phyloP scores from a whole-genome alignment of 1,140 invertebrate species.

The Dendroctonus ponderosae region DNA sequence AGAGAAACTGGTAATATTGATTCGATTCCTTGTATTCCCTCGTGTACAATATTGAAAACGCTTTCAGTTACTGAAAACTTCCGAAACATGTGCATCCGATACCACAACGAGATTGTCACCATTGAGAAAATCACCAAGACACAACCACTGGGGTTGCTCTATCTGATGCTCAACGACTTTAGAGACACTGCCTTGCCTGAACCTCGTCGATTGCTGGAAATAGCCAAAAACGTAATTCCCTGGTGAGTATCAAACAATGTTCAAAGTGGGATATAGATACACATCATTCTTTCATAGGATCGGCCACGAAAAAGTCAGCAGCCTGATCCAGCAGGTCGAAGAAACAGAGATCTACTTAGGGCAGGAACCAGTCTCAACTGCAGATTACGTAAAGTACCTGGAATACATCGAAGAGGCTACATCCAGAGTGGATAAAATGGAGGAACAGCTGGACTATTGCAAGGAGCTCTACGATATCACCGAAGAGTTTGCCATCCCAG shows the following conservation, averaged over 20 bases:
- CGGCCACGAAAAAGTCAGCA: constrained; percentile 61
- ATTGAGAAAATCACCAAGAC: constrained; percentile 60
- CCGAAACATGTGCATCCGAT: constrained; percentile 59
- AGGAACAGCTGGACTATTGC: constrained; percentile 63
- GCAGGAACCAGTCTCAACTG: constrained; percentile 60
- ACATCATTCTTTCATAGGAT: constrained; percentile 49
- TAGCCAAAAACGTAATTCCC: constrained; percentile 58
- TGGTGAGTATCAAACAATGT: constrained; percentile 46
- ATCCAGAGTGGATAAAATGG: constrained; percentile 61
- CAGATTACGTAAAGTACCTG: constrained; percentile 67
- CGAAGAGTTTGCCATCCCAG: constrained; percentile 66
- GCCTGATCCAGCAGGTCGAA: constrained; percentile 59
- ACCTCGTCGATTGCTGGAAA: constrained; percentile 63
- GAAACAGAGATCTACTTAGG: constrained; percentile 63
- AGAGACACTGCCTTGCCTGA: constrained; percentile 68
- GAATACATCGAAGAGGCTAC: constrained; percentile 66
- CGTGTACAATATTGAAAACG: neutral
- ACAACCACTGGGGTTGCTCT: constrained; percentile 63
- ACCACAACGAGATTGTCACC: constrained; percentile 59
- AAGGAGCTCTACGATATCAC: constrained; percentile 73
- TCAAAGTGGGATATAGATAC: neutral
- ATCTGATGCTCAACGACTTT: constrained; percentile 67
- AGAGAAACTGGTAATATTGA: constrained; percentile 42
- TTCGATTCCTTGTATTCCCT: neutral
- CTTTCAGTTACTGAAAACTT: constrained; percentile 57